These are phyloP conservation scores for Stigmatopora nigra DNA, from an alignment of 2,113 vertebrate species.

Conservation along the genomic window DNA sequence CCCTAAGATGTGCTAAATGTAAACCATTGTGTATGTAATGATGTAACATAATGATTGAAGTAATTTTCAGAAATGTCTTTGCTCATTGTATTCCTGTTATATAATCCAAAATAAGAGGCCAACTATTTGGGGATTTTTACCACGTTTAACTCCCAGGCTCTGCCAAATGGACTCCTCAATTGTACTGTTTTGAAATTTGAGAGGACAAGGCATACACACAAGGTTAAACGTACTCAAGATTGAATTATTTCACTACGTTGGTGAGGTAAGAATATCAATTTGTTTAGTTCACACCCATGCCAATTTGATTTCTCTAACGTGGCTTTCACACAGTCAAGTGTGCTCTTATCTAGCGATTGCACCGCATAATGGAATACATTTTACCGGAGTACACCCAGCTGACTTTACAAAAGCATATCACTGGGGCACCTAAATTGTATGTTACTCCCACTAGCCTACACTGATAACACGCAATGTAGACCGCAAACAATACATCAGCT, in stretches of 20 bases:
- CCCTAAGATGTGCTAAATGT: neutral
- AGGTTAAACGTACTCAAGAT: neutral
- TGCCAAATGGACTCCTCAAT: neutral
- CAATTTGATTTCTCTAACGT: neutral
- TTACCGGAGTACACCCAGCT: neutral
- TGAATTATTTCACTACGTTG: neutral
- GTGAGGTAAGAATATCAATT: neutral
- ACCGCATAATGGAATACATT: neutral
- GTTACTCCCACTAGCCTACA: neutral
- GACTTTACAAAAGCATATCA: neutral
- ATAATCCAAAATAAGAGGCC: neutral
- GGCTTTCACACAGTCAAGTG: neutral
- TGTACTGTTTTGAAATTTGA: neutral
- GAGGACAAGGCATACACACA: neutral
- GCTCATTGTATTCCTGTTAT: neutral
- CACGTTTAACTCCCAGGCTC: neutral
- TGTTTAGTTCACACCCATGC: neutral
- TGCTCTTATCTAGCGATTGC: neutral
- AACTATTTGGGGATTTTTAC: neutral
- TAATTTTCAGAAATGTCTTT: neutral
- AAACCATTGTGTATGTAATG: neutral
- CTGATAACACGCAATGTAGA: neutral
- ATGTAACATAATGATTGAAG: neutral
- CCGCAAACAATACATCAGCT: conserved; percentile 32
- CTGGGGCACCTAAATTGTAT: neutral